These are phyloP conservation scores for Leptopilina boulardi DNA, from an alignment of 1,140 invertebrate species.

Conservation along the genomic window DNA sequence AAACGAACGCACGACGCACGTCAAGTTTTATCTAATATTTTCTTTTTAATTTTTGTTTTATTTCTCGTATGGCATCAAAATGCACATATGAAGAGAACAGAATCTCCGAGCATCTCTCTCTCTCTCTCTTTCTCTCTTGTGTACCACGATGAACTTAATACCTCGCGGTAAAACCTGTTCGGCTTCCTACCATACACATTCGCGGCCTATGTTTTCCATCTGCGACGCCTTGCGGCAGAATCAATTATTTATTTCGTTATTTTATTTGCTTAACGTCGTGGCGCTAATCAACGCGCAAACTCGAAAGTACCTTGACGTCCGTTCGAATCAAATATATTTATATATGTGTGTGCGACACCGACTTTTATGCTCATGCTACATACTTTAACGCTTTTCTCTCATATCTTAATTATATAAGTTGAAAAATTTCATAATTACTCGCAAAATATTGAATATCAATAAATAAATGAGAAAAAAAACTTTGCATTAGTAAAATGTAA, in stretches of 20 bases:
- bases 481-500: no score
- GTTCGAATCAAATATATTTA: slow-evolving; percentile 35
- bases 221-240: slow-evolving; percentile 68
- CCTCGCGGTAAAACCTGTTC: slow-evolving; percentile 71
- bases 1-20: slow-evolving; percentile 44
- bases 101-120: slow-evolving; percentile 54
- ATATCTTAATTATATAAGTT: neutral
- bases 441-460: no score
- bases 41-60: slow-evolving; percentile 28
- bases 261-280: slow-evolving; percentile 71
- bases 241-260: slow-evolving; percentile 76
- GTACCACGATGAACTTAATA: slow-evolving; percentile 68
- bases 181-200: slow-evolving; percentile 62
- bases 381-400: neutral
- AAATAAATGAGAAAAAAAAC: no score
- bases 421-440: no score
- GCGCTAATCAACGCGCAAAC: slow-evolving; percentile 68
- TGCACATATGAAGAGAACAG: slow-evolving; percentile 30
- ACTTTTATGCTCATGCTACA: slow-evolving; percentile 35
- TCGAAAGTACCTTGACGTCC: slow-evolving; percentile 45
- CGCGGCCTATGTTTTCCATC: slow-evolving; percentile 40
- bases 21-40: slow-evolving; percentile 35
- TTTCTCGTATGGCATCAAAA: neutral
- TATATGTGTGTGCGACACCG: slow-evolving; percentile 30
- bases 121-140: neutral